Base-by-base conservation (phyloP, 1,140 invertebrate species). In the Papilio xuthus region DNA sequence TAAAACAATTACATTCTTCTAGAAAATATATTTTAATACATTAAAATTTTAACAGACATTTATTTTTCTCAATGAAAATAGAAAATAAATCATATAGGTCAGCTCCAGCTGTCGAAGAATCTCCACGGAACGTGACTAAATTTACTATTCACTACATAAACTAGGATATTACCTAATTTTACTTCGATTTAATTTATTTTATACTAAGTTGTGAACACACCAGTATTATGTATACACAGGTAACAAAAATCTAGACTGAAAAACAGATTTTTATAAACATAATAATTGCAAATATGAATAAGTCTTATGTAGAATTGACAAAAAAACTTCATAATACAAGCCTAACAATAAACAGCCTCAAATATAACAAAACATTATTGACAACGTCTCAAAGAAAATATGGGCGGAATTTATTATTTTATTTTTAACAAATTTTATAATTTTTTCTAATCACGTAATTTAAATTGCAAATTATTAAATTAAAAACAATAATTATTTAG, bases 21-120 rank as follows among this genome's bases (percentile, higher is more conserved):
- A 93, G 87, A 93, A 93, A 93, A 93, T 93, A 93, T 93, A 92
- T 90, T 92, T 93, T 89, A 91, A 88, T 93, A 92, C 89, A 91
- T 91, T 85, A 90, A n/a, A 93, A 85, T 90, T 86, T 88, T 88
- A 92, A 93, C 91, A 92, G 90, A 93, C 91, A 89, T 88, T 88
- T 86, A 89, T 81, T 84, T 90, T 88, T 86, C 85, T 90, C 88
- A 88, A 86, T 86, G 83, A 90, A 86, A 86, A 88, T 88, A 86
- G 89, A 90, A 89, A 89, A 88, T 88, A 89, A 89, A 90, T 85
- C 86, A 90, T 89, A 89, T 86, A 89, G 81, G 85, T 84, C 77
- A 79, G 82, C 83, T 83, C 84, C 83, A 81, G 82, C 84, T 85
- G 82, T 7, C 77, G 78, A 79, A 78, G 26, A 78, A 81, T 78